A percentile compares a stretch with the other conserved stretches of the same genome.
phyloP scores from a whole-genome alignment of 2,888 invertebrate genomes.

The Chalcosyrphus nemorum region DNA sequence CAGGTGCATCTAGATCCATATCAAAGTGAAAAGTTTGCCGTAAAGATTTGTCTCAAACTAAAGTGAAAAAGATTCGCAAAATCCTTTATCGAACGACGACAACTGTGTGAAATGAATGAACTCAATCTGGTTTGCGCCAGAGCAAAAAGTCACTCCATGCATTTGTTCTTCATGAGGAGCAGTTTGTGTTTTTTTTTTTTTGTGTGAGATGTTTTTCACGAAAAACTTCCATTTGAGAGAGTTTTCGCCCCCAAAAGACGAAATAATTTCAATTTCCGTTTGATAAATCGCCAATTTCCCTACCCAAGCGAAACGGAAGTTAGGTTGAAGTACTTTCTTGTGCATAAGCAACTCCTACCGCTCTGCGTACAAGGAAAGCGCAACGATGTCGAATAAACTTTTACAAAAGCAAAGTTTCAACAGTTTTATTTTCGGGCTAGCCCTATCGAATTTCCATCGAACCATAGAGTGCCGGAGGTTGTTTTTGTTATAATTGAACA shows the following conservation, averaged over 20 bases:
- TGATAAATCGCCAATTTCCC: slow-evolving; percentile 70
- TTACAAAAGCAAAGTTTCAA: slow-evolving; percentile 59
- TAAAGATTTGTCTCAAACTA: slow-evolving; percentile 27
- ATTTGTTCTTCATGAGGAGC: slow-evolving; percentile 34
- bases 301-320: slow-evolving; percentile 63
- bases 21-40: neutral
- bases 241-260: slow-evolving; percentile 30
- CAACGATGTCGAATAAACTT: slow-evolving; percentile 63
- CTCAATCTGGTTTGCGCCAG: slow-evolving; percentile 27
- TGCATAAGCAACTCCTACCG: slow-evolving; percentile 54
- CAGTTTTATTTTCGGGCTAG: slow-evolving; percentile 50
- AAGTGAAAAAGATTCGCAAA: slow-evolving; percentile 14
- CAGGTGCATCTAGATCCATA: too few species aligned
- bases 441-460: slow-evolving; percentile 61
- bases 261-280: slow-evolving; percentile 70
- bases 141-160: slow-evolving; percentile 28
- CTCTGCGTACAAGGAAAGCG: slow-evolving; percentile 48
- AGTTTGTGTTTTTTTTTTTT: too few species aligned
- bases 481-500: slow-evolving; percentile 66
- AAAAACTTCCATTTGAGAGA: slow-evolving; percentile 18
- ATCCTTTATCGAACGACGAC: slow-evolving; percentile 6
- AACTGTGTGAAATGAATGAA: slow-evolving; percentile 41
- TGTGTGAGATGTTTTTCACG: slow-evolving; percentile 9
- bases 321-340: slow-evolving; percentile 59
- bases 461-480: slow-evolving; percentile 35